Evolutionary conservation across 2,888 invertebrate species (phyloP).

Genomic region (Dusona sp.): DNA sequence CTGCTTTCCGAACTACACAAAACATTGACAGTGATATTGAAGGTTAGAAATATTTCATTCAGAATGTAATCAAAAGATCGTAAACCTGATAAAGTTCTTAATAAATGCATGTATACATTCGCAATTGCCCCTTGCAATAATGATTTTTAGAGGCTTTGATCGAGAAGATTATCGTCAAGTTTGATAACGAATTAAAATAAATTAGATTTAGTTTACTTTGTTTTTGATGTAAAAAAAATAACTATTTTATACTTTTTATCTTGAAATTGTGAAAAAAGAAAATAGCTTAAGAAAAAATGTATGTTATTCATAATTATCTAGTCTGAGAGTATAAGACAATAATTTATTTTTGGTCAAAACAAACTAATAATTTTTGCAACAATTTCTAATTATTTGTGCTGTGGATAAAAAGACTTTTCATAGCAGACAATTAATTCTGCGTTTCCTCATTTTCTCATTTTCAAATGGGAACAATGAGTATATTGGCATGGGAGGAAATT

Average conservation of each 20-base stretch:
- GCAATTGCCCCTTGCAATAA: not conserved
- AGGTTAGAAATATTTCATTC: not conserved
- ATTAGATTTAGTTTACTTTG: not conserved
- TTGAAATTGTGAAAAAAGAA: not conserved
- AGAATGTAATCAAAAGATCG: not conserved
- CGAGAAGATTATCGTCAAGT: not conserved
- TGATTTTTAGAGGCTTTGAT: not conserved
- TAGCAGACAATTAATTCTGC: not conserved
- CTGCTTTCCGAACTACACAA: not conserved
- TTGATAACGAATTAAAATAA: not conserved
- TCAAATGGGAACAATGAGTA: conserved; percentile 21
- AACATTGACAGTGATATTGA: not conserved
- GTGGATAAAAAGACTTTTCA: too few relatives aligned
- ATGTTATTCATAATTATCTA: not conserved
- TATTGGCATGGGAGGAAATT: conserved; percentile 22
- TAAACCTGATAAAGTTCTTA: not conserved
- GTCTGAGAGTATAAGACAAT: not conserved
- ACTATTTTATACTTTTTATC: not conserved
- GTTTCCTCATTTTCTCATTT: conserved; percentile 16
- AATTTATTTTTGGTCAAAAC: too few relatives aligned
- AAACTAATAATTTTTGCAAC: not conserved
- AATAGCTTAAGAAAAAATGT: not conserved
- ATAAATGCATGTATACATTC: too few relatives aligned
- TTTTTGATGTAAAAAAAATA: not conserved
- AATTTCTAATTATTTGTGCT: too few relatives aligned